Percentiles rank a stretch among this genome's conserved stretches.
Evolutionary conservation across 2,888 invertebrate genomes (phyloP).

Genomic region (Acanthosepion esculentum): DNA sequence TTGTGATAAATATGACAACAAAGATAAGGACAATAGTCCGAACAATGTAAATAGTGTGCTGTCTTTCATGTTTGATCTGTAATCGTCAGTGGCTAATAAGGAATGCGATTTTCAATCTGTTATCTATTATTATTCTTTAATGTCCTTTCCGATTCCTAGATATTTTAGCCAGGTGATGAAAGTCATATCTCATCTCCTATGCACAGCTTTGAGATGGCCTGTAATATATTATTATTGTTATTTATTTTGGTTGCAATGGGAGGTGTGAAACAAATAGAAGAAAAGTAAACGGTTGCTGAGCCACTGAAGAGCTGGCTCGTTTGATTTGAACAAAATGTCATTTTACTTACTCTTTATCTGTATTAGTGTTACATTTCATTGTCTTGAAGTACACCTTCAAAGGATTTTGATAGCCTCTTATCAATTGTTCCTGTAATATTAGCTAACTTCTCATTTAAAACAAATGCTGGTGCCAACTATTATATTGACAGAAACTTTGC

Average conservation of each 20-base stretch:
- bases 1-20: no score
- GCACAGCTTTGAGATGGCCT: no score
- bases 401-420: background rate
- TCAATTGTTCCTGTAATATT: background rate
- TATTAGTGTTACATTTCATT: background rate
- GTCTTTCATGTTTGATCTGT: no score
- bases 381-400: background rate
- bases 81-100: no score
- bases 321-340: background rate
- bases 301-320: background rate
- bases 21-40: no score
- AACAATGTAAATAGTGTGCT: no score
- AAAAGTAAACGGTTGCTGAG: background rate
- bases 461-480: background rate
- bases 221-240: background rate
- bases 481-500: background rate
- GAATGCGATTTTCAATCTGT: no score
- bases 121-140: no score
- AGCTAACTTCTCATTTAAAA: background rate
- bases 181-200: no score
- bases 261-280: background rate
- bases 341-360: background rate
- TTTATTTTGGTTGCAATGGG: background rate
- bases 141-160: no score
- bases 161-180: no score